A percentile compares a stretch with the other conserved stretches of the same genome.
Conservation (phyloP, 1,140 invertebrate genomes). For the Spodoptera litura region DNA sequence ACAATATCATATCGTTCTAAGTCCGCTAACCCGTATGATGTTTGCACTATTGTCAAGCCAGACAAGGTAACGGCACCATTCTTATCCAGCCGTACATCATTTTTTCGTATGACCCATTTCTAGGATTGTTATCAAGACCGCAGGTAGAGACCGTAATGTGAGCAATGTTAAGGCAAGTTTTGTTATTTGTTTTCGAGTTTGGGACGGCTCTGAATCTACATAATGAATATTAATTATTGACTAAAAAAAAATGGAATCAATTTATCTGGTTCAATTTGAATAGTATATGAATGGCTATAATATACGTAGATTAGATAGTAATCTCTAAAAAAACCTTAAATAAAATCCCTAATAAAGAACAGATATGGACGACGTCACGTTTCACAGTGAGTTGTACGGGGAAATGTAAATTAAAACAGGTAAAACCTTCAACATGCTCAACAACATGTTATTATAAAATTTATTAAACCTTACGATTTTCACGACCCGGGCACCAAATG, state of each 20-base stretch:
- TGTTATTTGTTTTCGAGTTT: slow-evolving; percentile 6
- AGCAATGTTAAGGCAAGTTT: slow-evolving; percentile 17
- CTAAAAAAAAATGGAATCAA: neutral
- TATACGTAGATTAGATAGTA: too few relatives aligned
- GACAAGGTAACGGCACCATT: slow-evolving; percentile 73
- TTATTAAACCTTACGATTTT: too few relatives aligned
- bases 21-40: slow-evolving; percentile 66
- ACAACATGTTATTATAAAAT: too few relatives aligned
- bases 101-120: slow-evolving; percentile 52
- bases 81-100: slow-evolving; percentile 62
- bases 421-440: too few relatives aligned
- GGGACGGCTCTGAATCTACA: neutral
- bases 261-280: too few relatives aligned
- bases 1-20: slow-evolving; percentile 63
- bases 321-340: too few relatives aligned
- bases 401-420: too few relatives aligned
- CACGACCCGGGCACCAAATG: too few relatives aligned
- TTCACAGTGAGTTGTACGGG: too few relatives aligned
- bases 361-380: too few relatives aligned
- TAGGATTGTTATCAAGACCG: slow-evolving; percentile 55
- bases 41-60: slow-evolving; percentile 71
- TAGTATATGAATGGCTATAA: too few relatives aligned
- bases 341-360: too few relatives aligned
- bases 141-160: slow-evolving; percentile 48
- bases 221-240: slow-evolving; percentile 6